Percentiles rank a stretch among this genome's conserved stretches.
These are phyloP conservation scores for Tangara arthus DNA, from an alignment of 2,797 vertebrate genomes.

Conservation along the genomic window DNA sequence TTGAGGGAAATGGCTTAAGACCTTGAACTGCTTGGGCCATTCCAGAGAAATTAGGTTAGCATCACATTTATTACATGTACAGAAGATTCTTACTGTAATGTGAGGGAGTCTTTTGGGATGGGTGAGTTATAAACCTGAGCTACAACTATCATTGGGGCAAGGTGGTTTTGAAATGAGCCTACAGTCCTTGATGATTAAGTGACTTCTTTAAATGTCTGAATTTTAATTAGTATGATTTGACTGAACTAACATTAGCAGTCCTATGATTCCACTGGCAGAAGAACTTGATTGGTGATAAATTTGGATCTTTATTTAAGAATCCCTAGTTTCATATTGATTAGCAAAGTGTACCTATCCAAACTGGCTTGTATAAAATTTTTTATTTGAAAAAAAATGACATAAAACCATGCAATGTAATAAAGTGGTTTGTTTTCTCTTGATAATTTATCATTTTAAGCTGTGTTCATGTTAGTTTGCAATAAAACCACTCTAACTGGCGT, in stretches of 20 bases:
- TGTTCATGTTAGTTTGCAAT: not conserved
- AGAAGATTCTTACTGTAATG: not conserved
- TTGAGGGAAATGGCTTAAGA: not conserved
- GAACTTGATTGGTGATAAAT: constrained; percentile 8
- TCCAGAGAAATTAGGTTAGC: not conserved
- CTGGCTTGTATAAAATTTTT: not conserved
- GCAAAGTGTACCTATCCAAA: not conserved
- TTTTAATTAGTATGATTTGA: constrained; percentile 27
- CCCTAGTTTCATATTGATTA: not conserved
- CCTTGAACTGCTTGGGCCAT: not conserved
- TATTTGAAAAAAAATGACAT: not conserved
- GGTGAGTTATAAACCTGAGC: not conserved
- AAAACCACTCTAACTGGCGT: not conserved
- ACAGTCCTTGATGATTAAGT: not conserved
- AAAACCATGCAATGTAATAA: not conserved
- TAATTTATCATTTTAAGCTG: not conserved
- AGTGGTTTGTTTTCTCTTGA: not conserved
- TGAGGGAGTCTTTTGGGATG: not conserved
- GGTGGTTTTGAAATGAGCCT: constrained; percentile 2
- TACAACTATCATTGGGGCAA: not conserved
- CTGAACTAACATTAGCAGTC: constrained; percentile 29
- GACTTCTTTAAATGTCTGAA: constrained; percentile 23
- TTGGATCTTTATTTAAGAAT: constrained; percentile 7
- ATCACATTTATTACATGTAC: not conserved
- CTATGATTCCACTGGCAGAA: not conserved